phyloP scores from a whole-genome alignment of 2,888 invertebrate species.

The Cheilosia impressa region DNA sequence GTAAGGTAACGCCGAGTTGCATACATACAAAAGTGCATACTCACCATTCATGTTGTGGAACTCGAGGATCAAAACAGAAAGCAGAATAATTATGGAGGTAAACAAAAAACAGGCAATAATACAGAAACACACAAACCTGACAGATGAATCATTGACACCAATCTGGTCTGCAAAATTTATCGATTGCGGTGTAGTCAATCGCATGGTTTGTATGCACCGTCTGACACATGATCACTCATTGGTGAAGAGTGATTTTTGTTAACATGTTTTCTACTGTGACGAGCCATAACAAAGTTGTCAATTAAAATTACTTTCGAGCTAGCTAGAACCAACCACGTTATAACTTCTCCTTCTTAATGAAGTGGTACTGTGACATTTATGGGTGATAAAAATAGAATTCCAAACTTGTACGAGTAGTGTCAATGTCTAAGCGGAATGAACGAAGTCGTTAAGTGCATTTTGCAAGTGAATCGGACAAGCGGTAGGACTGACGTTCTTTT shows the following conservation, averaged over 20 bases:
- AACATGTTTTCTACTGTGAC: conserved; percentile 15
- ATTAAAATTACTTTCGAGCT: conserved; percentile 3
- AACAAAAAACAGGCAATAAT: conserved; percentile 11
- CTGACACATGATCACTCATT: background rate
- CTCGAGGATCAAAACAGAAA: conserved; percentile 29
- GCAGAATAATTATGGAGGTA: conserved; percentile 11
- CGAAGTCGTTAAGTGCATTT: background rate
- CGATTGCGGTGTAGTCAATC: background rate
- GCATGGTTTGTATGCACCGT: conserved; percentile 12
- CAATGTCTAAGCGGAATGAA: conserved; percentile 8
- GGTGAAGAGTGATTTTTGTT: background rate
- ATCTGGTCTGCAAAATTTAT: conserved; percentile 31
- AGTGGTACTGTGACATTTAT: background rate
- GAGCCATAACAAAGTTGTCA: conserved; percentile 8
- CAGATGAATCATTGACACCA: conserved; percentile 39
- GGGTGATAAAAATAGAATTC: background rate
- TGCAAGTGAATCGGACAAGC: no score
- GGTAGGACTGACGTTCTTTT: no score
- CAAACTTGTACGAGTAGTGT: conserved; percentile 2
- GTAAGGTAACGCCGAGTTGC: background rate
- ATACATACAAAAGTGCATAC: conserved; percentile 6
- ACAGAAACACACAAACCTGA: conserved; percentile 33
- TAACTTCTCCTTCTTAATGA: conserved; percentile 1
- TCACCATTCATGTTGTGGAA: conserved; percentile 21
- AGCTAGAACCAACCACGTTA: background rate